Evolutionary conservation across 2,113 vertebrate species (phyloP).

Genomic region (Entomyzon cyanotis): DNA sequence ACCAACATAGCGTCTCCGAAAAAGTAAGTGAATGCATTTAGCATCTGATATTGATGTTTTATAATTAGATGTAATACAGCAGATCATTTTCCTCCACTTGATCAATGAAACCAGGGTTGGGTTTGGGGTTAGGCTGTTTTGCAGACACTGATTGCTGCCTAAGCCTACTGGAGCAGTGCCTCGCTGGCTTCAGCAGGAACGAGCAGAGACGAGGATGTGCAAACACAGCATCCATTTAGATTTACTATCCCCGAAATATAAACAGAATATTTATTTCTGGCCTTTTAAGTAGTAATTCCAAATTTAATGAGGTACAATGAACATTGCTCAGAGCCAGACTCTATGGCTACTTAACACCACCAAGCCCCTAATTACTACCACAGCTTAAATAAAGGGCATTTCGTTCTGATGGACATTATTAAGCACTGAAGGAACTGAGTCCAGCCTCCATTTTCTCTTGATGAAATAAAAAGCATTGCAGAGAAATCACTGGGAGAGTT

Average conservation of each 20-base stretch:
- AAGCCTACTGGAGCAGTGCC: constrained; percentile 25
- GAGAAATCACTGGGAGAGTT: constrained; percentile 22
- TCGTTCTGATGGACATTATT: constrained; percentile 64
- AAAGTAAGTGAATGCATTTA: constrained; percentile 46
- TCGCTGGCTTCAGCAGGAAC: background rate
- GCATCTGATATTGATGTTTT: constrained; percentile 68
- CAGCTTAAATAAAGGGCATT: constrained; percentile 67
- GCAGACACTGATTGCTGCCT: constrained; percentile 43
- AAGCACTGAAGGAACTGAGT: constrained; percentile 40
- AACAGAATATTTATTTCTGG: constrained; percentile 76
- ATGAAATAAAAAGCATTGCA: constrained; percentile 58
- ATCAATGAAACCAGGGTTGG: constrained; percentile 66
- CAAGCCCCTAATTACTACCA: constrained; percentile 69
- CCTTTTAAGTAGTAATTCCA: constrained; percentile 76
- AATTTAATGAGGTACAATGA: constrained; percentile 76
- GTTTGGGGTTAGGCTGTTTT: constrained; percentile 52
- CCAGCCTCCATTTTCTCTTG: constrained; percentile 63
- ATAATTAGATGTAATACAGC: constrained; percentile 75
- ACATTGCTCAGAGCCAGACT: constrained; percentile 68
- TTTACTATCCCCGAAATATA: constrained; percentile 69
- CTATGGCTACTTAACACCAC: constrained; percentile 66
- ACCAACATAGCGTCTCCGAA: constrained; percentile 3
- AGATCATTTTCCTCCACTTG: constrained; percentile 67
- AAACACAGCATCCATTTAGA: constrained; percentile 59
- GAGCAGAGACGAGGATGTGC: constrained; percentile 35